A percentile compares a stretch with the other conserved stretches of the same genome.
These are phyloP conservation scores for Neomorphus geoffroyi DNA, from an alignment of 2,797 vertebrate species.

Conservation along the genomic window DNA sequence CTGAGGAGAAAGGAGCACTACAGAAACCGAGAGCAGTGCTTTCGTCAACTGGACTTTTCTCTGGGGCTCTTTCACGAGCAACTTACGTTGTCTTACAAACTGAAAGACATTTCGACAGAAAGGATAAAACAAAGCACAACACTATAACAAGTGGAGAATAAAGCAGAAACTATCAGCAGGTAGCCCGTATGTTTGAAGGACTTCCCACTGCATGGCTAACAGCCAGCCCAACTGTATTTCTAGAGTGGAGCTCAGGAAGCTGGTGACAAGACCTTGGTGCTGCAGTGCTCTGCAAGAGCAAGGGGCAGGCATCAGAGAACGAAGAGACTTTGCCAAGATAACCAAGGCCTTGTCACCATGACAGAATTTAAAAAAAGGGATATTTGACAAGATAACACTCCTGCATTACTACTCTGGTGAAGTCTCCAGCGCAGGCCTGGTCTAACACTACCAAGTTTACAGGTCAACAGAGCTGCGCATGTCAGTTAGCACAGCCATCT, in stretches of 20 bases:
- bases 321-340: not conserved
- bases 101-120: not conserved
- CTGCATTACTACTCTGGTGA: too few species aligned
- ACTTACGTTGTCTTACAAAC: not conserved
- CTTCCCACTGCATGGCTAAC: not conserved
- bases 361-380: not conserved
- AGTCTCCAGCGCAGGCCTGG: not conserved
- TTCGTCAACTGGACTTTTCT: not conserved
- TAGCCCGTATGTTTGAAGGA: accelerated
- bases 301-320: not conserved
- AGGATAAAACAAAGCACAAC: not conserved
- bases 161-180: not conserved
- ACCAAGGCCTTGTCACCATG: not conserved
- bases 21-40: not conserved
- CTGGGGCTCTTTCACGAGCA: accelerated
- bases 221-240: not conserved
- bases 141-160: not conserved
- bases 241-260: not conserved
- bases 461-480: accelerated
- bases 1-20: not conserved
- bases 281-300: not conserved
- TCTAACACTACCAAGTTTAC: accelerated
- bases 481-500: not conserved
- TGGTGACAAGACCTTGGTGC: not conserved
- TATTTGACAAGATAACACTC: not conserved